phyloP scores from a whole-genome alignment of 1,140 invertebrate species.

The Nasonia longicornis region DNA sequence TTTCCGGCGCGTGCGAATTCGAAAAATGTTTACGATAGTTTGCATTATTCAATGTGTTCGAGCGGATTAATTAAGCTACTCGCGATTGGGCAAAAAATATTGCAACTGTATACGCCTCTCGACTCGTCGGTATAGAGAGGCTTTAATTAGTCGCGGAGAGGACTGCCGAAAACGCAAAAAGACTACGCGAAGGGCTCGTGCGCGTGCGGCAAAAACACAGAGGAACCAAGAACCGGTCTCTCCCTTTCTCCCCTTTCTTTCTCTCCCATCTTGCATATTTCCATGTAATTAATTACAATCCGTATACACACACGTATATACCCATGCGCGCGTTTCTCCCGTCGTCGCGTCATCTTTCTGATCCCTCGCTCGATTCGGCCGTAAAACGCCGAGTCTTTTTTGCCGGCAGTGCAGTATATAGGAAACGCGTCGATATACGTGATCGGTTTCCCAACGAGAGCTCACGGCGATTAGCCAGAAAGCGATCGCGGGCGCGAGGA shows the following conservation, averaged over 20 bases:
- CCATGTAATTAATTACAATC: constrained; percentile 26
- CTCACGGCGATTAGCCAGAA: background rate
- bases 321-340: no score
- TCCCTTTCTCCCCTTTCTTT: background rate
- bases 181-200: background rate
- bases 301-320: no score
- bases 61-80: background rate
- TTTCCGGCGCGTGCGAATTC: background rate
- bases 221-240: constrained; percentile 4
- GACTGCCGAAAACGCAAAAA: constrained; percentile 14
- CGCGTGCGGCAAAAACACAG: background rate
- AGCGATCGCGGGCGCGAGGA: background rate
- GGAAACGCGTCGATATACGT: background rate
- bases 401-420: background rate
- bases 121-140: background rate
- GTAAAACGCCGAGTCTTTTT: background rate
- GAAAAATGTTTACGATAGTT: background rate
- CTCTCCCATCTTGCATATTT: constrained; percentile 16
- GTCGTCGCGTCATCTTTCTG: background rate
- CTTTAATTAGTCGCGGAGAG: constrained; percentile 20
- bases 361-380: background rate
- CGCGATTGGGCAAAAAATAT: background rate
- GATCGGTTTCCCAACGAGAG: background rate
- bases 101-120: background rate
- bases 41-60: background rate